These are phyloP conservation scores for Propithecus deckenii DNA, from an alignment of 2,797 vertebrate species.

Conservation along the genomic window DNA sequence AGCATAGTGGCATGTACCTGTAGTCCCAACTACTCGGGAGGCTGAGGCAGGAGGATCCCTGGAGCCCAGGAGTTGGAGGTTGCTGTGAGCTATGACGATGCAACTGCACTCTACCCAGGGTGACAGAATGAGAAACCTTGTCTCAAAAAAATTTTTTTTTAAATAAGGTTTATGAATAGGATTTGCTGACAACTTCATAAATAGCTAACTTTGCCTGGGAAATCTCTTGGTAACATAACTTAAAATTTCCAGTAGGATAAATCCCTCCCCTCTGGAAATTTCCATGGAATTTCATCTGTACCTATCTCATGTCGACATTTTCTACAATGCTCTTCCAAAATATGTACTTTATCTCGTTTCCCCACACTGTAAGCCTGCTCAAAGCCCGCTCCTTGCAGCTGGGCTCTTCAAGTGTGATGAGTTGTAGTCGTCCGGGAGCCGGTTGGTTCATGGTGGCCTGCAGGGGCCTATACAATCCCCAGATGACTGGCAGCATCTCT, in stretches of 20 bases:
- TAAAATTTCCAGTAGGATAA: not conserved
- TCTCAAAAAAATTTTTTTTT: too few species aligned
- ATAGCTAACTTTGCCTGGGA: not conserved
- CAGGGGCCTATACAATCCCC: not conserved
- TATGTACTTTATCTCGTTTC: not conserved
- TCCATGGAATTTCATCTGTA: not conserved
- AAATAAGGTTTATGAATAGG: not conserved
- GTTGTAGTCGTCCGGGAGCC: too few species aligned
- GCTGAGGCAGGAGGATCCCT: too few species aligned
- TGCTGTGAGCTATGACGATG: not conserved
- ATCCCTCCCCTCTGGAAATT: not conserved
- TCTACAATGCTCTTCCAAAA: not conserved
- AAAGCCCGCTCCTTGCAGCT: not conserved
- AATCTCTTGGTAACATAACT: not conserved
- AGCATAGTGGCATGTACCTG: too few species aligned
- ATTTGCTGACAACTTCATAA: not conserved
- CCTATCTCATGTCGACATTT: not conserved
- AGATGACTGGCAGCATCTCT: too few species aligned
- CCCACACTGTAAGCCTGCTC: not conserved
- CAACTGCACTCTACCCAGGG: not conserved
- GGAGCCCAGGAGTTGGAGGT: not conserved
- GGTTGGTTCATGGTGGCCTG: not conserved
- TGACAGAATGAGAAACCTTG: too few species aligned
- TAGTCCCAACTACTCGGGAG: too few species aligned
- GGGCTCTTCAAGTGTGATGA: not conserved